phyloP scores from a whole-genome alignment of 2,113 vertebrate species.

The Rhynchopsitta pachyrhyncha region DNA sequence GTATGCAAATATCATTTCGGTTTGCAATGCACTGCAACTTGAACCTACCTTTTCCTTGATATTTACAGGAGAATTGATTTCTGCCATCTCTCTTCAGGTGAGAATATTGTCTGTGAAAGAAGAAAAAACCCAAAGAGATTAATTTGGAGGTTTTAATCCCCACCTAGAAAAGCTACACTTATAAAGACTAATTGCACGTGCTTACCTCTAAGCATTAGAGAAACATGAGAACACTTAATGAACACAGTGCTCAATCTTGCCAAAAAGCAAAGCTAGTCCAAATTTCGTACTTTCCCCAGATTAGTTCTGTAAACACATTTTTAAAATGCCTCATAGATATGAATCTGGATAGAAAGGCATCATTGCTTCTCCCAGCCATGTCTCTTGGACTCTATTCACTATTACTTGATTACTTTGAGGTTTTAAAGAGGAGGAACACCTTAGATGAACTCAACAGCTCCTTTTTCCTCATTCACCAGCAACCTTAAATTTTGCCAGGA shows the following conservation, averaged over 20 bases:
- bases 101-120: slow-evolving; percentile 38
- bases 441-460: background rate
- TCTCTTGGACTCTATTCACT: background rate
- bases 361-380: background rate
- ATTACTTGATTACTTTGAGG: background rate
- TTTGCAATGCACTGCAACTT: background rate
- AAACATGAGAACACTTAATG: background rate
- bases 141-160: background rate
- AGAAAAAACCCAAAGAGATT: background rate
- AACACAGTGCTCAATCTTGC: background rate
- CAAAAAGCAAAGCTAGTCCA: background rate
- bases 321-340: background rate
- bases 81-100: slow-evolving; percentile 72
- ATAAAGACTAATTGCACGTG: background rate
- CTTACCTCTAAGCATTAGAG: background rate
- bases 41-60: slow-evolving; percentile 80
- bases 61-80: slow-evolving; percentile 76
- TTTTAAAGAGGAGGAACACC: background rate
- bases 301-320: slow-evolving; percentile 15
- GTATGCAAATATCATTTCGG: background rate
- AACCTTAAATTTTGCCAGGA: background rate
- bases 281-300: background rate
- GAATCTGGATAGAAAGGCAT: background rate
- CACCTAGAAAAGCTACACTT: background rate
- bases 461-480: background rate